Base-by-base conservation (phyloP, 2,888 invertebrate species). In the Catotricha subobsoleta region DNA sequence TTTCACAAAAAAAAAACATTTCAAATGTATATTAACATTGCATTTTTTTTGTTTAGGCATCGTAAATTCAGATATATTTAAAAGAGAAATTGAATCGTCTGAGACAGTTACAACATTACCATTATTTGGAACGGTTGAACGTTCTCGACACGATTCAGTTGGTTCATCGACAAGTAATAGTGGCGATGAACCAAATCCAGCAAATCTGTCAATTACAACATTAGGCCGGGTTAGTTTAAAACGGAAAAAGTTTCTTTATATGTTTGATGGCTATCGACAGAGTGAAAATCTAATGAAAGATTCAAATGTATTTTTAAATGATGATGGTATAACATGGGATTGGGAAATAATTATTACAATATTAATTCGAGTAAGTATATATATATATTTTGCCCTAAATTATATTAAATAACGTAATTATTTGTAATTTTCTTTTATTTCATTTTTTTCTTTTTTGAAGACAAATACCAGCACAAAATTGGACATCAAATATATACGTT, bases 301-400 rank as follows among this genome's bases (percentile, higher is more conserved):
- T 49, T 81, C 87, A 2, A 74, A 80, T 47, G 90, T 94, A 3
- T 67, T 88, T 51, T 68, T 71, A 42, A 73, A 76, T 44, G 80
- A 83, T 50, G 88, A 88, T 52, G 80, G 80, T 4, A 74, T 74
- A 44, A 71, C 75, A 1, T 94, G 94, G 94, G 81, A 92, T 57
- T 94, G 92, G 92, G 80, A 83, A 51, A 70, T 87, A n/a, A 79
- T 94, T 46, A 71, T 80, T 46, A 76, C 83, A 31, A 72, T 88
- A 52, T 65, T 90, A 21, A 80, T 79, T 71, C 82, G 80, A 64
- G 51, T 48, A 4, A n/a, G 30, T 31, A 38, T 13, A n/a, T n/a
- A n/a, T 7, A 20, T 13, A 10, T 12, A 9, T n/a, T 25, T 23
- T 23, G 37, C 3, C n/a, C 33, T 16, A n/a, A 23, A 13, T 37